Conservation (phyloP, 2,888 invertebrate genomes). For the Tipula vernalis region DNA sequence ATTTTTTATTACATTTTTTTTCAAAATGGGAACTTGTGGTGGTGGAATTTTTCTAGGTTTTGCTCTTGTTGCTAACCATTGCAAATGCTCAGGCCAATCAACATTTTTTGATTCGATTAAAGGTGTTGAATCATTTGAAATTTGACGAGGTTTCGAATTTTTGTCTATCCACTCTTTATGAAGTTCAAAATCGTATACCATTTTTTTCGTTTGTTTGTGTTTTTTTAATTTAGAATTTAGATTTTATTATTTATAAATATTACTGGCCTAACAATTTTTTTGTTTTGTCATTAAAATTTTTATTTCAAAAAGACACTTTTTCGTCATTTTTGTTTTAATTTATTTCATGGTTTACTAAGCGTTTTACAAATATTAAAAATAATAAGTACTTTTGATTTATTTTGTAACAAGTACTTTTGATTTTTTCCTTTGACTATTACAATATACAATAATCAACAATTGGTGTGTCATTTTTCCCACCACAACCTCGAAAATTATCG, state of each 20-base stretch:
- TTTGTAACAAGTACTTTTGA: too few species aligned
- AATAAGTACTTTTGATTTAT: too few species aligned
- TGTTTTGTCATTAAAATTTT: not conserved
- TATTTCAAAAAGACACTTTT: not conserved
- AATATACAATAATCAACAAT: too few species aligned
- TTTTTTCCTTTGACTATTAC: too few species aligned
- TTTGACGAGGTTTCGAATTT: not conserved
- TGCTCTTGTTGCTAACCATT: slow-evolving; percentile 23
- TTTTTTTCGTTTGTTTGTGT: not conserved
- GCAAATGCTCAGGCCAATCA: slow-evolving; percentile 16
- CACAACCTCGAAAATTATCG: too few species aligned
- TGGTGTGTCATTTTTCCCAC: too few species aligned
- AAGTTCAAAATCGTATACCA: not conserved
- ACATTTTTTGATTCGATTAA: not conserved
- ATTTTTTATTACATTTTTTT: slow-evolving; percentile 19
- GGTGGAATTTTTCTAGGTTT: slow-evolving; percentile 19
- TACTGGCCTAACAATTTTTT: not conserved
- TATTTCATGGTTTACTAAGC: not conserved
- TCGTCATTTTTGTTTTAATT: not conserved
- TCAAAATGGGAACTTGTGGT: not conserved
- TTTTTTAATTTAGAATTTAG: not conserved
- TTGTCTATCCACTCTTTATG: not conserved
- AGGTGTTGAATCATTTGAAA: not conserved
- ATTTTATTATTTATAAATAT: not conserved
- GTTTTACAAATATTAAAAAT: too few species aligned